Evolutionary conservation across 2,797 vertebrate species (phyloP), one percentile per base, ranked within the genome.

Genomic region (Enteromius mattozi): DNA sequence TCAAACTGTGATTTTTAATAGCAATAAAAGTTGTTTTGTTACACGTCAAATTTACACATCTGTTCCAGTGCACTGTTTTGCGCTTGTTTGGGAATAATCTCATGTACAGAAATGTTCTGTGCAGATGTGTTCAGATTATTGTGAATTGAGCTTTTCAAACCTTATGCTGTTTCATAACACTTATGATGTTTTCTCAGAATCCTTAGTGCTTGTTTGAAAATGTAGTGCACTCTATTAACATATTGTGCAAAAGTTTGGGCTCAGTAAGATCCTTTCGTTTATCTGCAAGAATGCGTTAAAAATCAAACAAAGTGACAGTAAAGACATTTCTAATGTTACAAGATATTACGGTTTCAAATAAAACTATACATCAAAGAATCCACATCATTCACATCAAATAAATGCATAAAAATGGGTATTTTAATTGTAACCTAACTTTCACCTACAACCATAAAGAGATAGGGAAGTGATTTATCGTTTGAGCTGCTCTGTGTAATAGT

Each of bases 11-110:
- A 81, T 81, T 88, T 83, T 87, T 88, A 85, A 87, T 87, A 87
- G 87, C 59, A 74, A 86, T 90, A 87, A 90, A 84, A 86, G 69
- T 80, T 83, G 82, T 83, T 86, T 82, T 89, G 51, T 86, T 88
- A 70, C 69, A 83, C 27, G 69, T 61, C 86, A 80, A 77, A 68
- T 76, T 87, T 61, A 61, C 83, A 83, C 82, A 81, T 86, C 42
- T 56, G 72, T 79, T 82, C 70, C 70, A 78, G 70, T 76, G 59
- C 54, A 24, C 35, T 68, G 19, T 66, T 79, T 8, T 27, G 69
- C 16, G 54, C 6, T 0, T 56, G 70, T 66, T 72, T 70, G 30
- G 24, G 70, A 69, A 78, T 70, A 83, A 78, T 77, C 6, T 56
- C 21, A 76, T 16, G 6, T 24, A 40, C 61, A 82, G 54, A 56